Evolutionary conservation across 2,888 invertebrate species (phyloP), one percentile per base, ranked within the genome.

Genomic region (Xestia xanthographa): DNA sequence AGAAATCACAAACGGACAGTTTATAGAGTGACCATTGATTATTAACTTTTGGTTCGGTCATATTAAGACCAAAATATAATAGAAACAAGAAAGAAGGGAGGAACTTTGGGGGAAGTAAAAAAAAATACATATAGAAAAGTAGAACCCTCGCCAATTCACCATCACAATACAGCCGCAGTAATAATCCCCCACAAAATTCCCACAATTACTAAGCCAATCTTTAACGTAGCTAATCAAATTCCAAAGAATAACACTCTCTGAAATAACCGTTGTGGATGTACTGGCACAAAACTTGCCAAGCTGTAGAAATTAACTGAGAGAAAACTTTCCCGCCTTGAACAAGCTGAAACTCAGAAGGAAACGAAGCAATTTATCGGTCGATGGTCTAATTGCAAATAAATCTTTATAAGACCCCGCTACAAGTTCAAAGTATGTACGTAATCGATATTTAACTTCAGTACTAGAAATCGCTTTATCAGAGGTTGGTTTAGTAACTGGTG

Each of bases 361-460:
- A 77, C 80, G 81, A 69, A 77, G 80, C 75, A 82, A 82, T 82
- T 82, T 83, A 82, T 83, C 80, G 80, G 75, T 75, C 69, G 69
- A 83, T 79, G 82, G 82, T 83, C 84, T 83, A 80, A 82, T 82
- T 82, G 80, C 82, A 66, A 82, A 82, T 82, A 83, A 82, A 82
- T 82, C 75, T 83, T 79, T 75, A 75, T 66, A 78, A 79, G 74
- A 68, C 56, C 12, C 26, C 22, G 63, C 63, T 79, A 48, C 41
- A 62, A 83, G 45, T 70, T 50, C 22, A 50, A 78, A 73, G 38
- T 78, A 69, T 63, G 66, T 65, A 69, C 48, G 66, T 69, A 66
- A 77, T 72, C 68, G 72, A 77, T 72, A n/a, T 68, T 75, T 77
- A 77, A 77, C 53, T 68, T 69, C 14, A 41, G 65, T 69, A 62